phyloP scores from a whole-genome alignment of 2,888 invertebrate species.

The Synanthedon tipuliformis region DNA sequence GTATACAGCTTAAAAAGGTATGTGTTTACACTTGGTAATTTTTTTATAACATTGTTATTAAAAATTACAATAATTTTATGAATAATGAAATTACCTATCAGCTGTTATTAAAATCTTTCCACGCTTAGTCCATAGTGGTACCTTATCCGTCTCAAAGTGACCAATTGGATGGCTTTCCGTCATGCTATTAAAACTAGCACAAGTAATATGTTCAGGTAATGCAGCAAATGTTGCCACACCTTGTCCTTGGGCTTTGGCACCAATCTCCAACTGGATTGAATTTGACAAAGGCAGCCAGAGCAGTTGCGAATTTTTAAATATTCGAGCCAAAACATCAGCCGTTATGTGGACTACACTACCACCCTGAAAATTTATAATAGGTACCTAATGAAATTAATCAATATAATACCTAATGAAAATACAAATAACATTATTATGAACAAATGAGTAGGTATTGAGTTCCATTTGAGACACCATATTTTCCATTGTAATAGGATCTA shows the following conservation, averaged over 20 bases:
- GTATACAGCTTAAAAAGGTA: no score
- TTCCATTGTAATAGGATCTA: no score
- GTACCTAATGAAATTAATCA: background rate
- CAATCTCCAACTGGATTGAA: constrained; percentile 74
- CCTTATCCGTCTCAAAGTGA: constrained; percentile 76
- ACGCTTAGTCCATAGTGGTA: constrained; percentile 82
- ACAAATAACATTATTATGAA: background rate
- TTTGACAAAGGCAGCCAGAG: constrained; percentile 80
- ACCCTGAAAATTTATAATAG: constrained; percentile 64
- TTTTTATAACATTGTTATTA: no score
- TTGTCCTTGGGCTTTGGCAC: constrained; percentile 73
- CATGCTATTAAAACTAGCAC: constrained; percentile 77
- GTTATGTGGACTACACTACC: constrained; percentile 88
- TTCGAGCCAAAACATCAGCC: constrained; percentile 77
- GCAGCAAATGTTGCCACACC: constrained; percentile 79
- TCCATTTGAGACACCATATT: no score
- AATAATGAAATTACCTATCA: constrained; percentile 48
- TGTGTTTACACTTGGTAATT: no score
- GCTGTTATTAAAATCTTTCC: constrained; percentile 78
- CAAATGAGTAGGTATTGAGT: background rate
- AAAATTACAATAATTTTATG: no score
- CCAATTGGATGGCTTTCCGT: constrained; percentile 75
- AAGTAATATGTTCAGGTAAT: constrained; percentile 58
- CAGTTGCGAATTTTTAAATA: constrained; percentile 71
- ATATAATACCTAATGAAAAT: no score